Evolutionary conservation across 2,888 invertebrate species (phyloP).

Genomic region (Drosophila mercatorum): DNA sequence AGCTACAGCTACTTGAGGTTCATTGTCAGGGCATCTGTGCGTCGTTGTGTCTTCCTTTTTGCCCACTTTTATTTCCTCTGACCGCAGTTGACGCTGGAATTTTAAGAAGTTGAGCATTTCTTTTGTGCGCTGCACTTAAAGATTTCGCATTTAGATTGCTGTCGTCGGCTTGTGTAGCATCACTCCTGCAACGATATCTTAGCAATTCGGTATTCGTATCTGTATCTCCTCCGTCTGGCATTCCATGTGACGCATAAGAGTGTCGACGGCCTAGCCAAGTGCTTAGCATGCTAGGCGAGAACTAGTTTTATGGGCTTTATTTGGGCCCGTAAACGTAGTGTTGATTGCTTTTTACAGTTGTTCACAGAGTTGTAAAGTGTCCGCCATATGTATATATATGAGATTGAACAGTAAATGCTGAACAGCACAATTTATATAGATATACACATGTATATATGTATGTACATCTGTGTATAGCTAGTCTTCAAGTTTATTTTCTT

Average conservation of each 20-base stretch:
- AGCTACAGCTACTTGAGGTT: background rate
- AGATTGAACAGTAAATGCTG: background rate
- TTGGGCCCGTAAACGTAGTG: conserved; percentile 30
- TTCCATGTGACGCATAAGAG: conserved; percentile 47
- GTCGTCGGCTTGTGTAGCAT: conserved; percentile 11
- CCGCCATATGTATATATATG: background rate
- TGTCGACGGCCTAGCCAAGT: conserved; percentile 38
- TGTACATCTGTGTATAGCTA: background rate
- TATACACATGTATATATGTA: background rate
- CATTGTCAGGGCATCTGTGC: conserved; percentile 20
- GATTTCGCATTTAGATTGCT: conserved; percentile 51
- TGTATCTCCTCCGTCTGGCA: conserved; percentile 2
- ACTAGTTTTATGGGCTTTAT: conserved; percentile 45
- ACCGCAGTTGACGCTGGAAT: conserved; percentile 52
- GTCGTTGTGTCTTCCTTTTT: conserved; percentile 10
- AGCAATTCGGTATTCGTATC: conserved; percentile 5
- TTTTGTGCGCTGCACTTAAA: conserved; percentile 32
- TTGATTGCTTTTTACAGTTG: conserved; percentile 30
- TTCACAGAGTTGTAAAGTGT: conserved; percentile 5
- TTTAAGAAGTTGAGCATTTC: conserved; percentile 53
- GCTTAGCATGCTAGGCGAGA: conserved; percentile 47
- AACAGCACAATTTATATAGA: background rate
- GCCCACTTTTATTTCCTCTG: conserved; percentile 17
- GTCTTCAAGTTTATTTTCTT: background rate
- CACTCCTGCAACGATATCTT: conserved; percentile 25